Percentiles rank a stretch among this genome's conserved stretches.
These are phyloP conservation scores for Altica lythri DNA, from an alignment of 2,888 invertebrate genomes.

Conservation along the genomic window DNA sequence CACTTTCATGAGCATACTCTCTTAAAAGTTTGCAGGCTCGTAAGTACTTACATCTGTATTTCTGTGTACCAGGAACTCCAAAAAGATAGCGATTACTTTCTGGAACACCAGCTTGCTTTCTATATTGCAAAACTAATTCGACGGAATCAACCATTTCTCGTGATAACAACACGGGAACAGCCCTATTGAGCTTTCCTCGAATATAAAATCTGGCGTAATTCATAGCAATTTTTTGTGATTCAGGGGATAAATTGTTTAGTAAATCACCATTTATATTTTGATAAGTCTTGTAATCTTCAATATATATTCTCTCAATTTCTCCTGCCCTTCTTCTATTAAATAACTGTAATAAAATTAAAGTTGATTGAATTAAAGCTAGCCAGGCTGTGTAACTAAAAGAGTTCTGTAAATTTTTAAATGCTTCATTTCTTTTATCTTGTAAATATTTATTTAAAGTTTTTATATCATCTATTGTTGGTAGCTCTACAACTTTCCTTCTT, in stretches of 20 bases:
- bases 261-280: too few species aligned
- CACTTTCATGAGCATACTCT: too few species aligned
- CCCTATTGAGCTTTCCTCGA: neutral
- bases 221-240: neutral
- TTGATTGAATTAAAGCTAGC: conserved; percentile 12
- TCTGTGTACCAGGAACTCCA: too few species aligned
- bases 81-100: too few species aligned
- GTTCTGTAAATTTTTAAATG: neutral
- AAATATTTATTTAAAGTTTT: conserved; percentile 12
- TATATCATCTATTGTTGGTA: conserved; percentile 22
- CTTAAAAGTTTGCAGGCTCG: too few species aligned
- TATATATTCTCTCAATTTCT: conserved; percentile 12
- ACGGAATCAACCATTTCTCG: too few species aligned
- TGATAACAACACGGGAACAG: neutral
- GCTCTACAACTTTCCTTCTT: conserved; percentile 4
- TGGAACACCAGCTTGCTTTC: too few species aligned
- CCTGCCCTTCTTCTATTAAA: conserved; percentile 18
- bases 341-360: conserved; percentile 12
- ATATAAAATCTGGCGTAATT: neutral
- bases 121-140: too few species aligned
- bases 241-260: too few species aligned
- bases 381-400: conserved; percentile 3
- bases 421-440: neutral
- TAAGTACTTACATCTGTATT: too few species aligned
- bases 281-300: conserved; percentile 11